Conservation (phyloP, 2,113 vertebrate genomes). For the Pitta sordida region DNA sequence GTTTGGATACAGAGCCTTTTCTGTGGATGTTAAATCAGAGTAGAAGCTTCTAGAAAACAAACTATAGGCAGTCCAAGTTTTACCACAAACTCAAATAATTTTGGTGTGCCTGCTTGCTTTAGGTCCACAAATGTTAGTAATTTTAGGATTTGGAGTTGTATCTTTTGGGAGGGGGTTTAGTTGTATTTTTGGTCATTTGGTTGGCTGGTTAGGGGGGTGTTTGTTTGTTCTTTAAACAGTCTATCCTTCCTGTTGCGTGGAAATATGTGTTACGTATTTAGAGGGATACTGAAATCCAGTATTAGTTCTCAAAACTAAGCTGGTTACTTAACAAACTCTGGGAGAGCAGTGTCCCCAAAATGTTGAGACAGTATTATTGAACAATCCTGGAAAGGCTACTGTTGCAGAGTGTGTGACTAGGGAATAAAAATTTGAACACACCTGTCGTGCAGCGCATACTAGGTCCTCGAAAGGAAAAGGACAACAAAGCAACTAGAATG, state of each 20-base stretch:
- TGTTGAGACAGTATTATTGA: not conserved
- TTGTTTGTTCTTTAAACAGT: not conserved
- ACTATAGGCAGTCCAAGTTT: not conserved
- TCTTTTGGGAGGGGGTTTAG: rapidly evolving
- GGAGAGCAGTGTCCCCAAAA: not conserved
- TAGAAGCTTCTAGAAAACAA: not conserved
- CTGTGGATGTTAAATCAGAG: not conserved
- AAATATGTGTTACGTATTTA: not conserved
- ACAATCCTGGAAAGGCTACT: not conserved
- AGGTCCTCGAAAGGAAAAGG: not conserved
- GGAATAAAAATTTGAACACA: not conserved
- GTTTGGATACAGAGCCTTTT: not conserved
- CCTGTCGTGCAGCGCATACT: not conserved
- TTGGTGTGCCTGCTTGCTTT: not conserved
- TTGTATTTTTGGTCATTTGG: not conserved
- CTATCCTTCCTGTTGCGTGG: not conserved
- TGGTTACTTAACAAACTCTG: not conserved
- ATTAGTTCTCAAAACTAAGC: not conserved
- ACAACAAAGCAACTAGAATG: not conserved
- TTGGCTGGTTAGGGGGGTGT: not conserved
- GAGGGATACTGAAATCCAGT: not conserved
- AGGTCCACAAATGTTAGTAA: not conserved
- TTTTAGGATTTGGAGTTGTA: not conserved
- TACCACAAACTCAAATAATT: not conserved
- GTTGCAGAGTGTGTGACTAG: not conserved